Percentiles rank a stretch among this genome's conserved stretches.
These are phyloP conservation scores for Ectobius pallidus DNA, from an alignment of 2,888 invertebrate species.

Conservation along the genomic window DNA sequence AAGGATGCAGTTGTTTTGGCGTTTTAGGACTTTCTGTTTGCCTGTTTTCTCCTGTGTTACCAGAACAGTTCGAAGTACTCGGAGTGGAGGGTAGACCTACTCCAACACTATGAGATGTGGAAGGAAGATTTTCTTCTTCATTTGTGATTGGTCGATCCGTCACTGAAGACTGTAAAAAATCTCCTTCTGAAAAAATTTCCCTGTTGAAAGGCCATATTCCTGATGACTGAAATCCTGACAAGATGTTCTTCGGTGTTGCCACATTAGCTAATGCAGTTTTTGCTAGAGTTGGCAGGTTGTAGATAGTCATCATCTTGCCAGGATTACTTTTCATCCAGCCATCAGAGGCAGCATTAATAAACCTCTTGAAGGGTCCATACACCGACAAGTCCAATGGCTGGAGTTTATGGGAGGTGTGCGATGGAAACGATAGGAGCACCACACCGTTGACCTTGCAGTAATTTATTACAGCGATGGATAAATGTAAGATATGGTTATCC, in stretches of 20 bases:
- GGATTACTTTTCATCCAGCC: slow-evolving; percentile 41
- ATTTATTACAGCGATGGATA: slow-evolving; percentile 46
- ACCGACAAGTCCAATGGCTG: slow-evolving; percentile 54
- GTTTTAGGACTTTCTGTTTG: not conserved
- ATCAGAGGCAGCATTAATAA: slow-evolving; percentile 45
- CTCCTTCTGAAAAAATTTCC: slow-evolving; percentile 33
- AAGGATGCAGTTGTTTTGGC: slow-evolving; percentile 6
- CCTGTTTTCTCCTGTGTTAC: not conserved
- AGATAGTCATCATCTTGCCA: slow-evolving; percentile 43
- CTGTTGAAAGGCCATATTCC: not conserved
- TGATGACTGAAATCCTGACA: not conserved
- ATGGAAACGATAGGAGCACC: slow-evolving; percentile 52
- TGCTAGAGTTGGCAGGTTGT: slow-evolving; percentile 32
- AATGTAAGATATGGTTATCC: slow-evolving; percentile 52
- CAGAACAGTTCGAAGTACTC: not conserved
- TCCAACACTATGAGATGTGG: not conserved
- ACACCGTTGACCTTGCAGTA: slow-evolving; percentile 51
- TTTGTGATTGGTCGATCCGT: slow-evolving; percentile 39
- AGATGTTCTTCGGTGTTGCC: slow-evolving; percentile 1
- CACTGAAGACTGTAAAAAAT: slow-evolving; percentile 43
- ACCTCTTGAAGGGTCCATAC: slow-evolving; percentile 52
- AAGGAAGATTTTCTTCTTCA: not conserved
- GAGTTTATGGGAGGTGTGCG: slow-evolving; percentile 53
- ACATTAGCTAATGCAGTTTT: slow-evolving; percentile 17
- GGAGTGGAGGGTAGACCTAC: not conserved